Percentiles rank a stretch among this genome's conserved stretches.
phyloP scores from a whole-genome alignment of 2,888 invertebrate species.

The Agrochola macilenta region DNA sequence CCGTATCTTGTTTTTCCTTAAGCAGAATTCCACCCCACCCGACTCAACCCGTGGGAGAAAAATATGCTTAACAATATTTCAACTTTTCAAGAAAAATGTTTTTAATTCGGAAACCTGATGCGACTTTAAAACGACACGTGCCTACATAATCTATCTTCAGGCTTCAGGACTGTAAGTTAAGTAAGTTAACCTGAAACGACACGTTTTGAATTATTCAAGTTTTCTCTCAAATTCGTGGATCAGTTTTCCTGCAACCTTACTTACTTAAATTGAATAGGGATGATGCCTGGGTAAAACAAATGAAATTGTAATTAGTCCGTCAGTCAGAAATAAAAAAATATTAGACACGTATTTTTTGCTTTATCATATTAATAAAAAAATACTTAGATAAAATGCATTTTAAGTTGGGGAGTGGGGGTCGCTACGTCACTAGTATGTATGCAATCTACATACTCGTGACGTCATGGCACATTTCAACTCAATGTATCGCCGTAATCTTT shows the following conservation, averaged over 20 bases:
- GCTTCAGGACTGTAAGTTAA: not conserved
- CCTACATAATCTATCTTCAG: constrained; percentile 13
- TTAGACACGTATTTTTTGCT: too few relatives aligned
- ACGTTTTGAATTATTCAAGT: constrained; percentile 19
- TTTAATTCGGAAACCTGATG: not conserved
- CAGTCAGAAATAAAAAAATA: too few relatives aligned
- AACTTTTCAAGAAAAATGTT: not conserved
- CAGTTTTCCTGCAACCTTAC: not conserved
- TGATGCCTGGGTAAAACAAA: too few relatives aligned
- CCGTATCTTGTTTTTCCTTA: not conserved
- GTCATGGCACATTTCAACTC: too few relatives aligned
- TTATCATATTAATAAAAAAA: too few relatives aligned
- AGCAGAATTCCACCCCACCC: not conserved
- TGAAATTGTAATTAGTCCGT: too few relatives aligned
- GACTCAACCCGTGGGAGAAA: not conserved
- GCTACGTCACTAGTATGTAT: too few relatives aligned
- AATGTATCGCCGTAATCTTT: too few relatives aligned
- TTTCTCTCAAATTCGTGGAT: not conserved
- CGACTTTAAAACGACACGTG: constrained; percentile 17
- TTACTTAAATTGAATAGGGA: not conserved
- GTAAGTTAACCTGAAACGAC: constrained; percentile 14
- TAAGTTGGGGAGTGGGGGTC: too few relatives aligned
- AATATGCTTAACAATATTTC: not conserved
- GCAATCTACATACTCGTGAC: too few relatives aligned
- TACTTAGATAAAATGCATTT: too few relatives aligned